Evolutionary conservation across 2,797 vertebrate genomes (phyloP), one percentile per base, ranked within the genome.

Genomic region (Okamejei kenojei): DNA sequence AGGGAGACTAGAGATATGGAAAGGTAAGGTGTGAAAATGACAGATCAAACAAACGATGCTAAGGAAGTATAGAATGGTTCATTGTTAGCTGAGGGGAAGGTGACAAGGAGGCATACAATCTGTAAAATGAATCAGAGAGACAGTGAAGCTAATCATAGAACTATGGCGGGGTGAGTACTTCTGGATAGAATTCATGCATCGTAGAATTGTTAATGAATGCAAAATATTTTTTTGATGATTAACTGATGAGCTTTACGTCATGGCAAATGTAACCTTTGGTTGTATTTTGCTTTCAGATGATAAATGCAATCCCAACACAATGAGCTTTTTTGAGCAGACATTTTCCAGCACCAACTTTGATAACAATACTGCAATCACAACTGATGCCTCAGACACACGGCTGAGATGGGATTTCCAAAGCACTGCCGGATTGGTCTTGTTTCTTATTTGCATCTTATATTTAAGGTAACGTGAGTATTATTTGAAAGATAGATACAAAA

Each of bases 381-480:
- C 35, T 35, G 23, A 82, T 38, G 32, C 38, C n/a, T 82, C 38
- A 93, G 68, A 73, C 8, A 26, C 45, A 74, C 38, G 80, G 17
- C 32, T 81, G 10, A 45, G n/a, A 13, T 93, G 32, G 65, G 81
- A 73, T n/a, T n/a, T 45, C 32, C 93, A 84, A 26, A 65, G 93
- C 71, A 84, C 88, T 68, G 93, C 26, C 5, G 93, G 79, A 38
- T 58, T 93, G 65, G 78, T 38, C 3, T 32, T 93, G 19, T 93
- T 93, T 29, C 63, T 93, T 93, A 65, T 73, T 26, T 93, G 93
- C 81, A 68, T 93, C 45, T 86, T 93, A 74, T 93, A 93, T 84
- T 74, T 93, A 54, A 93, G 93, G 93, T 93, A 93, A 76, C 29
- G 58, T 7, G 35, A 38, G 17, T 93, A 54, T 76, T 45, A 54